Percentiles rank a stretch among this genome's conserved stretches.
phyloP scores from a whole-genome alignment of 2,888 invertebrate species.

The Yponomeuta sedellus region DNA sequence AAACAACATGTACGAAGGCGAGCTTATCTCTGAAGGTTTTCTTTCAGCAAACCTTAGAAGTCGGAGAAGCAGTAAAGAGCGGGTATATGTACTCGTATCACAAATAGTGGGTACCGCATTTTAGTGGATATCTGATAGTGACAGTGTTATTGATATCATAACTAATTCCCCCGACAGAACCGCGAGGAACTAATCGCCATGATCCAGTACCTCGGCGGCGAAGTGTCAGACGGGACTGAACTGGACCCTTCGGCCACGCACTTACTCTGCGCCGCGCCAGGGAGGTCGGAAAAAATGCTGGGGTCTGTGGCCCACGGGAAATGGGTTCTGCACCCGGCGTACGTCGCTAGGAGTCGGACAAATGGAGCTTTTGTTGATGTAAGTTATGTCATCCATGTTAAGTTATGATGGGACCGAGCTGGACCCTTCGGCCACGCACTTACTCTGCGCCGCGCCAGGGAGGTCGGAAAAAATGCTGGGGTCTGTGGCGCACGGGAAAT shows the following conservation, averaged over 20 bases:
- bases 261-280: slow-evolving; percentile 83
- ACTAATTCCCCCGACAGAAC: slow-evolving; percentile 44
- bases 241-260: slow-evolving; percentile 81
- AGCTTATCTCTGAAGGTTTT: too few relatives aligned
- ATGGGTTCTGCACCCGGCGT: slow-evolving; percentile 91
- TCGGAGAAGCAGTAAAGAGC: too few relatives aligned
- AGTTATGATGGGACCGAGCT: slow-evolving; percentile 56
- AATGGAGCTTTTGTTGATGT: slow-evolving; percentile 80
- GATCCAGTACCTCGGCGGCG: slow-evolving; percentile 79
- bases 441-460: slow-evolving; percentile 83
- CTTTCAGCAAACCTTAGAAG: too few relatives aligned
- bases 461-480: slow-evolving; percentile 93
- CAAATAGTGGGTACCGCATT: too few relatives aligned
- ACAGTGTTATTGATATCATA: too few relatives aligned
- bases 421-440: slow-evolving; percentile 81
- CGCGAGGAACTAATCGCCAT: slow-evolving; percentile 70
- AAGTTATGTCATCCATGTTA: slow-evolving; percentile 25
- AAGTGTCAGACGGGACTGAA: slow-evolving; percentile 70
- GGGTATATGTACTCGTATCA: too few relatives aligned
- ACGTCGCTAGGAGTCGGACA: slow-evolving; percentile 81
- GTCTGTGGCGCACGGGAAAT: slow-evolving; percentile 91
- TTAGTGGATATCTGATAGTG: too few relatives aligned
- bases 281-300: slow-evolving; percentile 91
- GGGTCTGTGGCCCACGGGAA: slow-evolving; percentile 91
- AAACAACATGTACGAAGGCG: too few relatives aligned